Percentiles rank a stretch among this genome's conserved stretches.
Conservation (phyloP, 2,797 vertebrate species). For the Pipistrellus nathusii region DNA sequence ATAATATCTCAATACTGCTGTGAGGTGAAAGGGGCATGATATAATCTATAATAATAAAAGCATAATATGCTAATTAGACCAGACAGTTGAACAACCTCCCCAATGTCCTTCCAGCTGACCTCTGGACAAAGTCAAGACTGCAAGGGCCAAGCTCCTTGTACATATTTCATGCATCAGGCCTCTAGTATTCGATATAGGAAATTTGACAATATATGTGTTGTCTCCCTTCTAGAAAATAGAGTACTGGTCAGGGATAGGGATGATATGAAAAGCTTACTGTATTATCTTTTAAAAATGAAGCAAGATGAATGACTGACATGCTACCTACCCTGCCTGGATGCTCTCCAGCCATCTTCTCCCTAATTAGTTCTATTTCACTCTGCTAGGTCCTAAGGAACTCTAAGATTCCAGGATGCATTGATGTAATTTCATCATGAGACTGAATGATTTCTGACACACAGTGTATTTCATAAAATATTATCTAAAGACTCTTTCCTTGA, state of each 20-base stretch:
- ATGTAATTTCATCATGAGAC: neutral
- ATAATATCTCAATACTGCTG: neutral
- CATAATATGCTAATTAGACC: no score
- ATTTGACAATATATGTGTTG: neutral
- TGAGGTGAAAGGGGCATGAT: neutral
- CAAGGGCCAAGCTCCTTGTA: no score
- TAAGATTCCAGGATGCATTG: neutral
- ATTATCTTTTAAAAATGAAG: neutral
- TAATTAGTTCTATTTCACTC: neutral
- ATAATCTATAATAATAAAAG: neutral
- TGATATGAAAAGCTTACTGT: neutral
- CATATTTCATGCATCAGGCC: no score
- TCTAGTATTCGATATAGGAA: neutral
- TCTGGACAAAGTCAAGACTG: no score
- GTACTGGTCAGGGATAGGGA: neutral
- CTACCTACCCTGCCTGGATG: neutral
- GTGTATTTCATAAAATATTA: neutral
- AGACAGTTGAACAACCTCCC: no score
- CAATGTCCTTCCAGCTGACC: no score
- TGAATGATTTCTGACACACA: neutral
- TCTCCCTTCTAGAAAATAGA: neutral
- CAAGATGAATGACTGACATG: neutral
- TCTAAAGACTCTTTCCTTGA: neutral
- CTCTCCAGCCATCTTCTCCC: neutral
- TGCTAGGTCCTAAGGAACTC: neutral